These are phyloP conservation scores for Eulemur macaco DNA, from an alignment of 2,113 vertebrate genomes.

Conservation along the genomic window DNA sequence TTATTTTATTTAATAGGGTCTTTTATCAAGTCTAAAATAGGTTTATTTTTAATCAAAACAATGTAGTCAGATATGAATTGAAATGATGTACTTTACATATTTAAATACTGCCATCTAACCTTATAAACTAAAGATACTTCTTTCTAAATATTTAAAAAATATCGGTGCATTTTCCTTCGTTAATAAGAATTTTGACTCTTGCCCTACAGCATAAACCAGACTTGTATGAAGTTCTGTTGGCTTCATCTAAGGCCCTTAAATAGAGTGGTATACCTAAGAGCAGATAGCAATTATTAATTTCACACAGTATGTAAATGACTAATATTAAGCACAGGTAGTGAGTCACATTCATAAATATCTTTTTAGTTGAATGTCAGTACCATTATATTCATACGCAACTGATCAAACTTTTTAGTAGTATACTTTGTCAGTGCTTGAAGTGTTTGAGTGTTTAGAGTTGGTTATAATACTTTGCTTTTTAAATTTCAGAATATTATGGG, in stretches of 20 bases:
- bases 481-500: no score
- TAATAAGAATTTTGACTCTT: neutral
- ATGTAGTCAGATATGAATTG: neutral
- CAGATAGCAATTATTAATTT: neutral
- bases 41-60: neutral
- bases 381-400: neutral
- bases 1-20: neutral
- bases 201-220: neutral
- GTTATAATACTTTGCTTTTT: no score
- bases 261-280: neutral
- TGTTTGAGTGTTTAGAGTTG: neutral
- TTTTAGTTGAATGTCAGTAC: neutral
- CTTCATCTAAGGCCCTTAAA: neutral
- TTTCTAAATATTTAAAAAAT: neutral
- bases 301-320: neutral
- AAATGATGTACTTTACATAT: neutral
- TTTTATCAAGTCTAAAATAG: neutral
- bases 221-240: neutral
- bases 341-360: neutral
- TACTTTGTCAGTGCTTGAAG: neutral
- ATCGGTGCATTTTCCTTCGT: neutral
- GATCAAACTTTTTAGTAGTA: neutral
- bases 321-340: neutral
- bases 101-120: no score
- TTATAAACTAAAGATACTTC: no score